Base-by-base conservation (phyloP, 2,797 vertebrate genomes). In the Tympanoctomys barrerae region DNA sequence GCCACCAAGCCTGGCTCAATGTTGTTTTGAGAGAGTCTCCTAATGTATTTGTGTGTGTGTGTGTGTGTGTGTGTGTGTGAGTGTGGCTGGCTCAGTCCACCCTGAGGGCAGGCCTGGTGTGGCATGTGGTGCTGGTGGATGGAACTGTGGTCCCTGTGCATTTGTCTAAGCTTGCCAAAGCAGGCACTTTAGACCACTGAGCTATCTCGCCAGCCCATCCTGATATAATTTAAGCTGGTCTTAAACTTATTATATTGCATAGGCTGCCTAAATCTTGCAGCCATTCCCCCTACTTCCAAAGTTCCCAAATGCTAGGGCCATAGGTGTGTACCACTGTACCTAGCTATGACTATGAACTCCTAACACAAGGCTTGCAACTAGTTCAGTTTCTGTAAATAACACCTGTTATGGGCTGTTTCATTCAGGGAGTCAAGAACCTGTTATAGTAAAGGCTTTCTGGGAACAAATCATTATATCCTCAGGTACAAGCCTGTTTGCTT, bases 321-420 rank as follows among this genome's bases (percentile, higher is more conserved):
- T 75, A 46, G 12, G 39, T 36, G 22, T 24, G n/a, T 21, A 39
- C 21, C 36, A 73, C 42, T 46, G 46, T 22, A 75, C 39, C 71
- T 24, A 26, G 22, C 39, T 75, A 57, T 75, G 49, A 49, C 49
- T 49, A 31, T 49, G 62, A 93, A 57, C 64, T 71, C n/a, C 26
- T 80, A 70, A 83, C 14, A 68, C 36, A 66, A 46, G 84, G 13
- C 52, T 12, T 54, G 62, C 19, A 21, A 59, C 78, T 26, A 31
- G 85, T 57, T 75, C 68, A 81, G 85, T 94, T 87, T 94, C 80
- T 82, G 68, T 57, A 73, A 95, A 11, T 89, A 57, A 28, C 39
- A 36, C 70, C 39, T 19, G 21, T 22, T 24, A 3, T 49, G 49
- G 66, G n/a, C 36, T 86, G 26, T 79, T 82, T 79, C 68, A 77